Evolutionary conservation across 1,140 invertebrate genomes (phyloP).

Genomic region (Dinothrombium tinctorium): DNA sequence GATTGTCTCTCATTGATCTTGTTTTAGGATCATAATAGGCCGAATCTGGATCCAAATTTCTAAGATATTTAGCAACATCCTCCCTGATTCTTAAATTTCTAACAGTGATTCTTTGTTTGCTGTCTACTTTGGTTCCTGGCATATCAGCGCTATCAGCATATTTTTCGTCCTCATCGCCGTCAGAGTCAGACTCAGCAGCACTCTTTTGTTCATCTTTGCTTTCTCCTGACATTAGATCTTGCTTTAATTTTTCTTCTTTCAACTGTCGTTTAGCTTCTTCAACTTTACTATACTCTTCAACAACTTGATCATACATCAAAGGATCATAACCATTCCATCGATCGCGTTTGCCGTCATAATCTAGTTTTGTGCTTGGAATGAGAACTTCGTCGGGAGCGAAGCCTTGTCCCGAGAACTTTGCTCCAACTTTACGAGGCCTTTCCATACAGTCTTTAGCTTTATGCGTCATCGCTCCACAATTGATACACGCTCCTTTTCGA

Average conservation of each 20-base stretch:
- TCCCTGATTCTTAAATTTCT: slow-evolving; percentile 91
- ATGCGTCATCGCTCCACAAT: slow-evolving; percentile 93
- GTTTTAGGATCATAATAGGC: slow-evolving; percentile 99
- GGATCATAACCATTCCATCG: slow-evolving; percentile 90
- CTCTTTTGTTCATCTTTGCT: background rate
- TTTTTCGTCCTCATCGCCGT: slow-evolving; percentile 75
- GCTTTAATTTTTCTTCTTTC: slow-evolving; percentile 51
- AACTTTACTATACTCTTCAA: slow-evolving; percentile 67
- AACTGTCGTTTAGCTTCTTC: slow-evolving; percentile 50
- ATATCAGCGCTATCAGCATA: slow-evolving; percentile 92
- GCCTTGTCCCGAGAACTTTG: slow-evolving; percentile 46
- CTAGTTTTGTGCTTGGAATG: slow-evolving; percentile 49
- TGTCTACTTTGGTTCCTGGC: slow-evolving; percentile 96
- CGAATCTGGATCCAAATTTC: slow-evolving; percentile 87
- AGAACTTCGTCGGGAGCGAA: slow-evolving; percentile 76
- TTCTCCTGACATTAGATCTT: slow-evolving; percentile 16
- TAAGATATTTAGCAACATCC: slow-evolving; percentile 92
- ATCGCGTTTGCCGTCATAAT: slow-evolving; percentile 85
- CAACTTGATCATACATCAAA: slow-evolving; percentile 55
- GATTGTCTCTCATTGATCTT: slow-evolving; percentile 93
- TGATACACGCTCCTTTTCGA: slow-evolving; percentile 89
- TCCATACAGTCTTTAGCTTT: slow-evolving; percentile 93
- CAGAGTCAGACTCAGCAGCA: slow-evolving; percentile 16
- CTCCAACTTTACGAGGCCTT: slow-evolving; percentile 65
- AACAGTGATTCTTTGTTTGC: slow-evolving; percentile 93